These are phyloP conservation scores for Macrosteles quadrilineatus DNA, from an alignment of 1,140 invertebrate species.

Conservation along the genomic window DNA sequence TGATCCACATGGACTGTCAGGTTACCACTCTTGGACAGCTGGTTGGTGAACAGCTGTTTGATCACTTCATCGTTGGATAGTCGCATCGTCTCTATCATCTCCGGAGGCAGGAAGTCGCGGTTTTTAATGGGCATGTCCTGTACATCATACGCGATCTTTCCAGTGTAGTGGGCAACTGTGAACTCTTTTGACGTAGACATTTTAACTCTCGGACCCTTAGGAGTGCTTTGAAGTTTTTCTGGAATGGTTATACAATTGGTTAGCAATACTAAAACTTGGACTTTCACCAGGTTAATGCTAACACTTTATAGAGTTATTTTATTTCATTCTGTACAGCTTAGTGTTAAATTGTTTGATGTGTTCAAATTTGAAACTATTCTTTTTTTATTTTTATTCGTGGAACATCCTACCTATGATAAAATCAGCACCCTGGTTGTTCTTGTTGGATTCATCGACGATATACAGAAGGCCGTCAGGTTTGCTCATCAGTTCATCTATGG, in stretches of 20 bases:
- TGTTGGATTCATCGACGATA: constrained; percentile 87
- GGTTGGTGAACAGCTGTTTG: constrained; percentile 79
- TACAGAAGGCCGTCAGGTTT: constrained; percentile 83
- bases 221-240: constrained; percentile 56
- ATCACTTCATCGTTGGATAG: constrained; percentile 71
- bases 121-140: constrained; percentile 84
- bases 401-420: constrained; percentile 62
- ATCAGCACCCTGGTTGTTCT: constrained; percentile 59
- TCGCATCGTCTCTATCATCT: constrained; percentile 81
- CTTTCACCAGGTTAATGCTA: not conserved
- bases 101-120: constrained; percentile 82
- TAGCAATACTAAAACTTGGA: too few species aligned
- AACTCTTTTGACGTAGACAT: constrained; percentile 68
- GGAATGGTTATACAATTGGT: constrained; percentile 40
- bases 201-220: constrained; percentile 62
- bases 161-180: constrained; percentile 80
- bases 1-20: constrained; percentile 48
- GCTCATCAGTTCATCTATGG: constrained; percentile 81
- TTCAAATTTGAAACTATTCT: too few species aligned
- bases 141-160: constrained; percentile 78
- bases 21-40: constrained; percentile 83
- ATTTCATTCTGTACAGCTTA: too few species aligned
- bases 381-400: too few species aligned
- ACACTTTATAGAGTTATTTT: too few species aligned
- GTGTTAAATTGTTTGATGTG: too few species aligned